phyloP scores from a whole-genome alignment of 1,140 invertebrate genomes.

The Subanguina moxae region DNA sequence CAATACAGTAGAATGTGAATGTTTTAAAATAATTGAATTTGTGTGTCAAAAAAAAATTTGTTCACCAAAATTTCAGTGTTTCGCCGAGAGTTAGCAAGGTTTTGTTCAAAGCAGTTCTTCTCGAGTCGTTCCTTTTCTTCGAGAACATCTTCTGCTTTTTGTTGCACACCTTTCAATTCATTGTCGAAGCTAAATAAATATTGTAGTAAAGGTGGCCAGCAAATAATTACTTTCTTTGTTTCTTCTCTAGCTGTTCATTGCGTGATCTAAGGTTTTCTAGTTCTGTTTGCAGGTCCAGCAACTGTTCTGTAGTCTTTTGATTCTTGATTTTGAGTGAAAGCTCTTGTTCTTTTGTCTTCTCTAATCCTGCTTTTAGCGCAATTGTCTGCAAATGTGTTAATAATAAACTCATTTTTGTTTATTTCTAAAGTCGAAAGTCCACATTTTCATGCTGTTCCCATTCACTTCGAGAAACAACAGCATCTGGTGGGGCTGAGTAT shows the following conservation, averaged over 20 bases:
- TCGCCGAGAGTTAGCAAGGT: background rate
- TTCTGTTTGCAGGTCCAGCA: conserved; percentile 15
- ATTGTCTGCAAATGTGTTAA: background rate
- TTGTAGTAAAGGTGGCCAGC: conserved; percentile 2
- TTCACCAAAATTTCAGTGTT: conserved; percentile 1
- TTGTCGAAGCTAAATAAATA: conserved; percentile 16
- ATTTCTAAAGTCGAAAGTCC: background rate
- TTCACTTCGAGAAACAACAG: no score
- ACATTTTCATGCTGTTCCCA: conserved; percentile 6
- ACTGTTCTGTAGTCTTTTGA: conserved; percentile 18
- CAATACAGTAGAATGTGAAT: no score
- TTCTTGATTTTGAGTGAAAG: conserved; percentile 10
- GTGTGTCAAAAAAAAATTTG: background rate
- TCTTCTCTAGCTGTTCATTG: conserved; percentile 16
- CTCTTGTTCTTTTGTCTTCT: conserved; percentile 2
- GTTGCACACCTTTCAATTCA: conserved; percentile 12
- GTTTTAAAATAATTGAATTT: no score
- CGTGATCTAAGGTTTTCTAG: conserved; percentile 15
- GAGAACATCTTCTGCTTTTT: conserved; percentile 16
- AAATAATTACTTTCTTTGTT: conserved; percentile 18
- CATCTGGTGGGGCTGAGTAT: no score
- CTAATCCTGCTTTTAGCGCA: background rate
- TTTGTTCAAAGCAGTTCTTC: conserved; percentile 7
- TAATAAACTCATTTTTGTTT: background rate
- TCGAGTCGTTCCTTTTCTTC: conserved; percentile 10